Evolutionary conservation across 2,797 vertebrate genomes (phyloP).

Genomic region (Clangula hyemalis): DNA sequence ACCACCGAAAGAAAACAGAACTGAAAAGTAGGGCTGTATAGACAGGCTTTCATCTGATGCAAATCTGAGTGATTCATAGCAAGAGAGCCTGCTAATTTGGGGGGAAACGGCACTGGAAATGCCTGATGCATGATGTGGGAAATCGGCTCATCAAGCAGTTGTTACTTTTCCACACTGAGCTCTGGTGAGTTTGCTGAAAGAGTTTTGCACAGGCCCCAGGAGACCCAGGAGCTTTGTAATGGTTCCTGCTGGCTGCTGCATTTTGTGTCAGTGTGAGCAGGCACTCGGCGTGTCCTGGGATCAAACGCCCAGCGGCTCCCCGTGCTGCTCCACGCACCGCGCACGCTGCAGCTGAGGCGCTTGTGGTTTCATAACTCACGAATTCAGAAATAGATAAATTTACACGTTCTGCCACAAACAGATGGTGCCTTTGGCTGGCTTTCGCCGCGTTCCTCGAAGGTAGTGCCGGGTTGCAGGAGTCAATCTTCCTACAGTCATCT

Average conservation of each 20-base stretch:
- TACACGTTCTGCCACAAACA: constrained; percentile 71
- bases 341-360: constrained; percentile 40
- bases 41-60: background rate
- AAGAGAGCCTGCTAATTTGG: background rate
- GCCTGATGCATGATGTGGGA: background rate
- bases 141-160: background rate
- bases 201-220: background rate
- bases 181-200: background rate
- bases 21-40: background rate
- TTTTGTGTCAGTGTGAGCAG: background rate
- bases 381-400: constrained; percentile 74
- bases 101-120: constrained; percentile 10
- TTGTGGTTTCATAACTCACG: constrained; percentile 61
- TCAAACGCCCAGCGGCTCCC: constrained; percentile 17
- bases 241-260: background rate
- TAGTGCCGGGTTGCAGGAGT: constrained; percentile 14
- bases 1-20: background rate
- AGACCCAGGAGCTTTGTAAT: background rate
- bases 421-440: constrained; percentile 74
- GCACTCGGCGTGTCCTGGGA: constrained; percentile 4
- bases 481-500: background rate
- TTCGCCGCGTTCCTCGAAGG: constrained; percentile 66
- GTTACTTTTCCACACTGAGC: background rate
- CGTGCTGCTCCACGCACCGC: background rate
- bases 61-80: background rate